A percentile compares a stretch with the other conserved stretches of the same genome.
These are phyloP conservation scores for Caenorhabditis japonica DNA, from an alignment of 2,888 invertebrate genomes.

Conservation along the genomic window DNA sequence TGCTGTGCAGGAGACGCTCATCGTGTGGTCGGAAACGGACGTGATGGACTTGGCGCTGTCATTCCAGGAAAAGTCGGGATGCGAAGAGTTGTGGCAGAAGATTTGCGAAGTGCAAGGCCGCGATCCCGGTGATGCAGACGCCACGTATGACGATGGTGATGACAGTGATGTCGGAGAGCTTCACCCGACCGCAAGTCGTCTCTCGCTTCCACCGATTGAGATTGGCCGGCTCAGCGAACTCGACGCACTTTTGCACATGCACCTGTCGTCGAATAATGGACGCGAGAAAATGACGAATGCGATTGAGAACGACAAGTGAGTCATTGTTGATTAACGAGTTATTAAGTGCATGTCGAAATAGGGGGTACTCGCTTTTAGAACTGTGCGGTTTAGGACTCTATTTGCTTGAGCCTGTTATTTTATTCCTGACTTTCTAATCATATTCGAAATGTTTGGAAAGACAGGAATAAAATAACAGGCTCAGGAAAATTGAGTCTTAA, in stretches of 20 bases:
- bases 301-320: slow-evolving; percentile 87
- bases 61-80: slow-evolving; percentile 99
- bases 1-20: slow-evolving; percentile 91
- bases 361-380: no score
- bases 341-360: no score
- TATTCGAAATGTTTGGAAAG: no score
- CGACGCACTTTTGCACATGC: slow-evolving; percentile 82
- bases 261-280: slow-evolving; percentile 88
- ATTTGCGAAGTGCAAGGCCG: slow-evolving; percentile 99
- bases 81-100: slow-evolving; percentile 99
- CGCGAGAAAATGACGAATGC: slow-evolving; percentile 94
- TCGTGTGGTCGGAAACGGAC: slow-evolving; percentile 99
- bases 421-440: no score
- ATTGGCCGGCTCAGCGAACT: slow-evolving; percentile 93
- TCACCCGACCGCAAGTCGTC: slow-evolving; percentile 21
- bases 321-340: slow-evolving; percentile 8
- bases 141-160: slow-evolving; percentile 56
- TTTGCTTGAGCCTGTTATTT: no score
- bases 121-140: slow-evolving; percentile 91
- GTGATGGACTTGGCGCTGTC: slow-evolving; percentile 98
- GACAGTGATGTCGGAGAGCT: slow-evolving; percentile 51
- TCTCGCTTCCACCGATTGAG: slow-evolving; percentile 87
- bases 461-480: no score
- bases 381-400: no score
- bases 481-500: no score